Evolutionary conservation across 2,797 vertebrate genomes (phyloP), one percentile per base, ranked within the genome.

Genomic region (Phoebastria nigripes): DNA sequence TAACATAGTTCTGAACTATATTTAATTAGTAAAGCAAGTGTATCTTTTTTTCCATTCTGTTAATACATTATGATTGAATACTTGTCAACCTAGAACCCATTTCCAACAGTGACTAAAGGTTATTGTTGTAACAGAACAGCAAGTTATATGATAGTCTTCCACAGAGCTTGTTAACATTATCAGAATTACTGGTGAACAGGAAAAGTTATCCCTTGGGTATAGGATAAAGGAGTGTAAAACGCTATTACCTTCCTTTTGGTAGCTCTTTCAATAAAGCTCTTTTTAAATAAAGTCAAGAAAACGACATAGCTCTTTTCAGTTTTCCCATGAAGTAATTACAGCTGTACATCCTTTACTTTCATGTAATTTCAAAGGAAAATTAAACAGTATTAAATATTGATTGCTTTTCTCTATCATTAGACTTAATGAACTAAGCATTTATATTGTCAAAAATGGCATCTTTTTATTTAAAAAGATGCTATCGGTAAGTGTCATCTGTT

Each of bases 321-420:
- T 93, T 89, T 58, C 20, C 80, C 1, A 7, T 80, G 51, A 97
- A 91, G 56, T 89, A 93, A 90, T 89, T 74, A 80, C 24, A 92
- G 44, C 55, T 61, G 35, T 47, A 86, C 28, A 83, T 89, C 66
- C 78, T 87, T 87, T 93, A 62, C 37, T 94, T 93, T 81, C 59
- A 73, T 70, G 49, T 19, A 77, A 81, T 89, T 91, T 86, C 28
- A 82, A 88, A 84, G n/a, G 31, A 94, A 94, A 93, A 95, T 79
- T 85, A 93, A 49, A 70, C 56, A 81, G 15, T 46, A 88, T 87
- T 80, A 91, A 80, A 70, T 72, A 82, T 69, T 31, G 85, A 95
- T 72, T 91, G 13, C 22, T 85, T 83, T 82, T 87, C 56, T 84
- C 58, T 39, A 6, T 72, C 49, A 28, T 87, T 46, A 51, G 85